Evolutionary conservation across 2,888 invertebrate species (phyloP), one percentile per base, ranked within the genome.

Genomic region (Rhogogaster chlorosoma): DNA sequence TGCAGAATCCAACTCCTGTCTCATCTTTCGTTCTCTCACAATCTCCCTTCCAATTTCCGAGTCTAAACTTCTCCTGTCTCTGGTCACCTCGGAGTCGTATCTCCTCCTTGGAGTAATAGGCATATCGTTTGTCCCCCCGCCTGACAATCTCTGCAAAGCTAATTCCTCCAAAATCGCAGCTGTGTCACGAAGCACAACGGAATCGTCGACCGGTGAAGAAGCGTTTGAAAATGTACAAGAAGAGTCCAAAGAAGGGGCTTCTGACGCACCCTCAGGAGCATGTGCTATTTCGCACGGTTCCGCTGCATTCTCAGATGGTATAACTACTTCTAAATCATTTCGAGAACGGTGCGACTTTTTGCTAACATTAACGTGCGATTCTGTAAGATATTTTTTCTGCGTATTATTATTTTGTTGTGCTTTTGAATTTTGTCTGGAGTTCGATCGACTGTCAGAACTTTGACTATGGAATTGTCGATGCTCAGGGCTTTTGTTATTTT

Each of bases 1-100:
- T 2, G 90, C 92, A 36, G 86, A 89, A 4, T 93, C 92, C 53
- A 94, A 87, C 85, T 94, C 94, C 75, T 93, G 93, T 38, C 92
- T 92, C 92, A 94, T 94, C 84, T 93, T 93, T 5, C 94, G 89
- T 83, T 94, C 94, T 9, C 94, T 90, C 0, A 94, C 92, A 57
- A 94, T 94, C 86, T 94, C 94, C 10, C 94, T 88, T 0, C 94
- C 94, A 32, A 94, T 94, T 87, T 94, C 94, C 1, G 94, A 94
- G 85, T 94, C 94, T 86, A 94, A 93, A 85, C 93, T 94, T 3
- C 93, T 89, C n/a, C 93, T 88, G 57, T 93, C 92, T n/a, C 89
- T 87, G n/a, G 88, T 85, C 2, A 86, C 84, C 3, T 92, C 92
- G 0, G 89, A 85, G 1, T 93, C 92, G 84, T 91, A 91, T 22